phyloP scores from a whole-genome alignment of 1,140 invertebrate species.

The Megalonaias nervosa region DNA sequence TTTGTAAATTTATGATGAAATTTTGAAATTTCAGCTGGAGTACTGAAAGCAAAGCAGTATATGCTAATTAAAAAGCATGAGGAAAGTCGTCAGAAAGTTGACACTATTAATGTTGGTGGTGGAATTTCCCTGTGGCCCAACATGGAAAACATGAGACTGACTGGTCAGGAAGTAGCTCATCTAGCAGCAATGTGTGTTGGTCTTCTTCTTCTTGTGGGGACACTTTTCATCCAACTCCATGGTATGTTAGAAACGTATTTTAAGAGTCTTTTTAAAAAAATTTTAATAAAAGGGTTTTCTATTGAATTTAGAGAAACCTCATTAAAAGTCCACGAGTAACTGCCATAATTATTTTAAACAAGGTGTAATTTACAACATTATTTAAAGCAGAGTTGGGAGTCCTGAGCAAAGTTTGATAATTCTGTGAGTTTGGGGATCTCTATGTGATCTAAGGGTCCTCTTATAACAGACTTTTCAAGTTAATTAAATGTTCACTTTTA shows the following conservation, averaged over 20 bases:
- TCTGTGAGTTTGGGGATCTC: too few species aligned
- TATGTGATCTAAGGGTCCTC: too few species aligned
- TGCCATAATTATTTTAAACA: too few species aligned
- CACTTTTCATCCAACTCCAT: slow-evolving; percentile 52
- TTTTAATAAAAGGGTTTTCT: too few species aligned
- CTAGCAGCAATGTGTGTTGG: slow-evolving; percentile 38
- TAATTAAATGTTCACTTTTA: too few species aligned
- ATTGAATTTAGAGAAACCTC: too few species aligned
- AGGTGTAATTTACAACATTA: too few species aligned
- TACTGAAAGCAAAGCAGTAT: slow-evolving; percentile 57
- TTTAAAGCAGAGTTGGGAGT: too few species aligned
- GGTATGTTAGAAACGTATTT: slow-evolving; percentile 37
- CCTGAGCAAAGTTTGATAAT: too few species aligned
- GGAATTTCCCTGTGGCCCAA: slow-evolving; percentile 65
- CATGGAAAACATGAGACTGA: slow-evolving; percentile 64
- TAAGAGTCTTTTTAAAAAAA: neutral
- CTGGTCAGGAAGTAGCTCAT: slow-evolving; percentile 38
- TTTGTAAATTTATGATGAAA: too few species aligned
- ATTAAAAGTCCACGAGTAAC: too few species aligned
- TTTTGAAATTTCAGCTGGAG: slow-evolving; percentile 37
- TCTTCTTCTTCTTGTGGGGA: slow-evolving; percentile 30
- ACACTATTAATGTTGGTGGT: slow-evolving; percentile 60
- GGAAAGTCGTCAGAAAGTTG: slow-evolving; percentile 46
- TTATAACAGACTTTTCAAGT: too few species aligned
- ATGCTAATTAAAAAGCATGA: slow-evolving; percentile 55